These are phyloP conservation scores for Mastomys natalensis DNA, from an alignment of 2,113 vertebrate genomes.

Conservation along the genomic window DNA sequence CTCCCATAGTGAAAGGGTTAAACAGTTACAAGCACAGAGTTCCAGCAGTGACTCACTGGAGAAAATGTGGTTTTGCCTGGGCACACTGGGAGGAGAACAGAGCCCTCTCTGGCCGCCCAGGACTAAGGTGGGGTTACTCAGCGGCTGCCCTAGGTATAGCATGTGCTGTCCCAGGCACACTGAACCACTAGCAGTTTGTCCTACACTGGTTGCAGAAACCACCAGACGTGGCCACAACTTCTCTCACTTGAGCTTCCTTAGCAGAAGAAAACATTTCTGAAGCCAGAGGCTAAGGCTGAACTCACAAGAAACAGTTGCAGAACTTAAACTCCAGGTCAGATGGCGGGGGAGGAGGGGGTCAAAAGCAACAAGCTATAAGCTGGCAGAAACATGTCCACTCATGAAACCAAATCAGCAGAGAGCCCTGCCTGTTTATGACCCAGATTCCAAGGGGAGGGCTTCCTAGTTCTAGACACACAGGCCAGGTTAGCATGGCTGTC, in stretches of 20 bases:
- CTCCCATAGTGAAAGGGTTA: background rate
- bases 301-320: background rate
- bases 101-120: background rate
- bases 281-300: background rate
- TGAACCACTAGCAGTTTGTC: background rate
- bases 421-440: background rate
- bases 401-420: background rate
- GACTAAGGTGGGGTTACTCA: background rate
- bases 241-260: background rate
- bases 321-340: background rate
- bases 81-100: background rate
- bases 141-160: background rate
- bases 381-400: background rate
- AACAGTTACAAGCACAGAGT: background rate
- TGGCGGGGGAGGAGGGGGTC: background rate
- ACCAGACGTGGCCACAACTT: background rate
- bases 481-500: background rate
- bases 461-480: background rate
- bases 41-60: background rate
- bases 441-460: background rate
- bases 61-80: background rate
- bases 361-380: background rate
- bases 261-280: constrained; percentile 41
- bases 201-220: background rate
- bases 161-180: background rate